These are phyloP conservation scores for Linepithema humile DNA, from an alignment of 1,140 invertebrate genomes.

Conservation along the genomic window DNA sequence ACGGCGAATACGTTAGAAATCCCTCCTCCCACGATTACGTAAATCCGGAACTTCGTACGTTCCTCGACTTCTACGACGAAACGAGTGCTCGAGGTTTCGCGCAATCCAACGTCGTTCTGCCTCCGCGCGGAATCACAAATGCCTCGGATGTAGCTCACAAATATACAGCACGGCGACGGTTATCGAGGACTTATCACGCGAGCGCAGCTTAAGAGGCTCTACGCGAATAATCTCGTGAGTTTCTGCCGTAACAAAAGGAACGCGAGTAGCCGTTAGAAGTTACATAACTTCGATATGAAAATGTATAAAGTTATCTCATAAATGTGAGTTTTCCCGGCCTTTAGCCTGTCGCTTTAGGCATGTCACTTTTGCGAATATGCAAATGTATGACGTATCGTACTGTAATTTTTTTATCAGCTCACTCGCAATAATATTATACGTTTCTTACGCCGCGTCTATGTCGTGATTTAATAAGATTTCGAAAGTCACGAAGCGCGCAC, in stretches of 20 bases:
- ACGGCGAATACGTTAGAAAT: neutral
- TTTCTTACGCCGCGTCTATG: slow-evolving; percentile 34
- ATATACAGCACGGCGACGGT: neutral
- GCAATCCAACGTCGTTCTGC: neutral
- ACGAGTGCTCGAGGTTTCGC: neutral
- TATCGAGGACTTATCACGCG: slow-evolving; percentile 17
- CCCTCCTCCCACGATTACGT: neutral
- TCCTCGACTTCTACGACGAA: neutral
- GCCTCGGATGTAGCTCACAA: neutral
- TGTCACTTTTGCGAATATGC: slow-evolving; percentile 40
- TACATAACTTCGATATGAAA: slow-evolving; percentile 36
- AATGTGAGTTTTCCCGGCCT: slow-evolving; percentile 26
- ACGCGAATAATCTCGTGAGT: slow-evolving; percentile 8
- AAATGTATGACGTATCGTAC: slow-evolving; percentile 48
- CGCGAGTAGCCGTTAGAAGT: slow-evolving; percentile 6
- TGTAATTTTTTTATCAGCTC: slow-evolving; percentile 62
- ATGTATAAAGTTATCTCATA: neutral
- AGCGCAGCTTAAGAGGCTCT: neutral
- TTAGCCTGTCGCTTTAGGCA: slow-evolving; percentile 26
- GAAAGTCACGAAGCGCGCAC: slow-evolving; percentile 70
- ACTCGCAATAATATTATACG: slow-evolving; percentile 50
- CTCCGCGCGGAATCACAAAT: slow-evolving; percentile 4
- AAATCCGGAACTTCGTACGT: neutral
- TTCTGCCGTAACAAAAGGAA: neutral
- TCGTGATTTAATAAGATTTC: slow-evolving; percentile 72